Base-by-base conservation (phyloP, 2,888 invertebrate genomes). In the Tenthredo distinguenda region DNA sequence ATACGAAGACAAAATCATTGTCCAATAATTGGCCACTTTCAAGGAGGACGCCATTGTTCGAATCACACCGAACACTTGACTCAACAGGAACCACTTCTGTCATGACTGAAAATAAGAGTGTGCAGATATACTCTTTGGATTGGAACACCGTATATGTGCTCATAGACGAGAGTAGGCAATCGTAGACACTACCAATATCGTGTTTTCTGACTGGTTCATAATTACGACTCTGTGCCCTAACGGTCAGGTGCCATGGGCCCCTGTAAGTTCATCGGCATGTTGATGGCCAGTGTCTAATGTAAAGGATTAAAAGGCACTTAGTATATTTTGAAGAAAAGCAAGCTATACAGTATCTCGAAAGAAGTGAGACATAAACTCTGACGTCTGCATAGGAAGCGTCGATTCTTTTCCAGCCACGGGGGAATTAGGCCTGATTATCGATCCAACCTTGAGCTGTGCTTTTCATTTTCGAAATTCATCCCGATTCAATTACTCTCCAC, bases 381-480 rank as follows among this genome's bases (percentile, higher is more conserved):
- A 68, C 12, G 34, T 34, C 4, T 15, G 34, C 10, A 34, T 18
- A 3, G 5, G 12, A 15, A 68, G 68, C 68, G 68, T 68, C 68
- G 34, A 15, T 34, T 7, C 10, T 68, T 34, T 26, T 2, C 65
- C 2, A 12, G 15, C 26, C 12, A 34, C 12, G 34, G 5, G 4
- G 21, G 0, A 43, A 40, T 71, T 55, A n/a, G 1, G 26, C 6
- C 21, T 1, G 21, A 43, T 74, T 40, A 74, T 74, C 72, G 72
- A 74, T 74, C 21, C 21, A 12, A 43, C 50, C 5, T 15, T 15
- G 31, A 31, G 55, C 50, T 31, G n/a, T 55, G 31, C n/a, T 37
- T 55, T 21, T 77, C 47, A 40, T 40, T 81, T 21, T 31, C 37
- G 37, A 81, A 81, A 81, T 81, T 62, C 37, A 40, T 37, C 34